These are phyloP conservation scores for Hemicordylus capensis DNA, from an alignment of 2,113 vertebrate species.

Conservation along the genomic window DNA sequence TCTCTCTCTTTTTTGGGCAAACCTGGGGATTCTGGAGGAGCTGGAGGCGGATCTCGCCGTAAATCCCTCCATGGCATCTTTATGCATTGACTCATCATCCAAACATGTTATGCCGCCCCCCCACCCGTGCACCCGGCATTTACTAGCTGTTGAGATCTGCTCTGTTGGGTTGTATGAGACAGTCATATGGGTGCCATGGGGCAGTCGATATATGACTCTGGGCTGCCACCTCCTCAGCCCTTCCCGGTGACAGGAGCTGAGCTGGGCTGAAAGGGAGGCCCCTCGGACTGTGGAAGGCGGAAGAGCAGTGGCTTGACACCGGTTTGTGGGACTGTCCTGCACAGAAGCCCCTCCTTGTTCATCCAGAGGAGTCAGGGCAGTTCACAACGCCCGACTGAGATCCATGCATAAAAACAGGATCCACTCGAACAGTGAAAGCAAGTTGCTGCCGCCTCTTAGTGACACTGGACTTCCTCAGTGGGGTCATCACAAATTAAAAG, in stretches of 20 bases:
- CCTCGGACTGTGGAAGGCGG: fast-evolving
- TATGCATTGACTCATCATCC: slow-evolving; percentile 35
- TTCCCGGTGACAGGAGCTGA: too few relatives aligned
- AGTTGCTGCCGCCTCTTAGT: background rate
- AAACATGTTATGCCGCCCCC: slow-evolving; percentile 32
- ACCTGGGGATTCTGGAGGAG: slow-evolving; percentile 31
- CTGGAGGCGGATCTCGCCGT: background rate
- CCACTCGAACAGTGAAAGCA: background rate
- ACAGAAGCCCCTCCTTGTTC: background rate
- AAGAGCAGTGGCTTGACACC: too few relatives aligned
- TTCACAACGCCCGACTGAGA: background rate
- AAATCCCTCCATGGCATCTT: slow-evolving; percentile 14
- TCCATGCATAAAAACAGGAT: background rate
- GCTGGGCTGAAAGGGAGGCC: background rate
- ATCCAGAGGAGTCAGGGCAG: background rate
- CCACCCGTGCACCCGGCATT: slow-evolving; percentile 29
- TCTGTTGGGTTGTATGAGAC: background rate
- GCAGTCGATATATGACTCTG: background rate
- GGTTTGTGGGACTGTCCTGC: background rate
- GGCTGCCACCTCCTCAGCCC: background rate
- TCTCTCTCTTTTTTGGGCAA: background rate
- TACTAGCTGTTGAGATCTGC: background rate
- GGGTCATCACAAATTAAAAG: too few relatives aligned
- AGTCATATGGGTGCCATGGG: background rate
- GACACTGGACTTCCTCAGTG: background rate